phyloP scores from a whole-genome alignment of 53 echinoderm and acorn worm species.

The Apostichopus leukothele region DNA sequence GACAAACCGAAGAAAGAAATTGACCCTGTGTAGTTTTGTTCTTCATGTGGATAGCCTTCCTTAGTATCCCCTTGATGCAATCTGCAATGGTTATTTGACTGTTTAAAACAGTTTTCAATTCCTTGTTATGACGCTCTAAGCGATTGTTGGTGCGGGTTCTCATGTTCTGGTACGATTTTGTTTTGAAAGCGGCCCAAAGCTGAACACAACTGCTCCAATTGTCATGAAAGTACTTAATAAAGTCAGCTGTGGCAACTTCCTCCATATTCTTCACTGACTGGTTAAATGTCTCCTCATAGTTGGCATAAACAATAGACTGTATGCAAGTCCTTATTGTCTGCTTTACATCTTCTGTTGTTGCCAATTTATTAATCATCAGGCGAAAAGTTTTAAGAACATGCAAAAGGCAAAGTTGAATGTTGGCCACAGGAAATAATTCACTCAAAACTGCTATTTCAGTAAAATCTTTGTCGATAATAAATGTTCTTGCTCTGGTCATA shows the following conservation, averaged over 20 bases:
- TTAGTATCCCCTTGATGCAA: neutral
- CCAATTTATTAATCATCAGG: neutral
- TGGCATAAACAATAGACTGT: slow-evolving; percentile 29
- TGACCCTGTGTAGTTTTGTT: neutral
- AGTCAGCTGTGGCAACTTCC: neutral
- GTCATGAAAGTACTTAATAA: neutral
- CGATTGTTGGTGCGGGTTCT: slow-evolving; percentile 2
- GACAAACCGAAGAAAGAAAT: neutral
- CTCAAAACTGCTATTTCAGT: slow-evolving; percentile 6
- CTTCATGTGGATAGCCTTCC: neutral
- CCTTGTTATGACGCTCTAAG: neutral
- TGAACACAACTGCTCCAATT: slow-evolving; percentile 15
- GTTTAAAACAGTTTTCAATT: neutral
- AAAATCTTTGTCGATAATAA: slow-evolving; percentile 32
- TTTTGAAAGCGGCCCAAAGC: slow-evolving; percentile 16
- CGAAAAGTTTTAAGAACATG: slow-evolving; percentile 36
- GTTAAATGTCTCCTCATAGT: slow-evolving; percentile 16
- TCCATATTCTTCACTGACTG: neutral
- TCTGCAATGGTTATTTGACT: slow-evolving; percentile 24
- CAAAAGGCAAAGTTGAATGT: neutral
- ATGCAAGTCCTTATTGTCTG: slow-evolving; percentile 9
- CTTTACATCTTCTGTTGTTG: slow-evolving; percentile 1
- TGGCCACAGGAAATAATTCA: neutral
- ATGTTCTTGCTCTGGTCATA: neutral
- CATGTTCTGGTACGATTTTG: neutral